Evolutionary conservation across 64 coral and sea anemone genomes (phyloP).

Genomic region (Porites australiensis): DNA sequence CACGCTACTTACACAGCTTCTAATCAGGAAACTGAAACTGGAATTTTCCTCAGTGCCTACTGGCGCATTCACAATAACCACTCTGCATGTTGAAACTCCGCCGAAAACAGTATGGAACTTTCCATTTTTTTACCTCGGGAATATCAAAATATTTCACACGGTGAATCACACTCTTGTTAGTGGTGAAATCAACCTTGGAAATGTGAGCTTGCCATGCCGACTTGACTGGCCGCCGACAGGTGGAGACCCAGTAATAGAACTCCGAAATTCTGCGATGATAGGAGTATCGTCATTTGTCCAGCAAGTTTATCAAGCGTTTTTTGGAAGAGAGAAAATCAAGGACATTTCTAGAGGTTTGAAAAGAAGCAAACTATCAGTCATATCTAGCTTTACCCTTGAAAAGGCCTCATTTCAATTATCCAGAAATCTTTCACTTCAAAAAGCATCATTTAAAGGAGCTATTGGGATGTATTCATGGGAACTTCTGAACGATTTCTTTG

Average conservation of each 20-base stretch:
- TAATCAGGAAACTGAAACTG: background rate
- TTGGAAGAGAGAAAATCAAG: background rate
- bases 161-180: background rate
- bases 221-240: background rate
- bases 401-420: background rate
- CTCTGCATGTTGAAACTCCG: background rate
- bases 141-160: background rate
- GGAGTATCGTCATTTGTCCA: background rate
- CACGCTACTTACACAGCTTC: background rate
- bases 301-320: slow-evolving; percentile 5
- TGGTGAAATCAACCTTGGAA: background rate
- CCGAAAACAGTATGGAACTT: background rate
- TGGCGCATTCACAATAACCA: background rate
- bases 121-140: background rate
- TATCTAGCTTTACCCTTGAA: background rate
- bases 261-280: background rate
- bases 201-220: background rate
- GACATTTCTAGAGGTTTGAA: background rate
- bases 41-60: background rate
- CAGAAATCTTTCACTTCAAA: background rate
- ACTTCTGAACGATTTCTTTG: slow-evolving; percentile 71
- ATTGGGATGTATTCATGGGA: slow-evolving; percentile 70
- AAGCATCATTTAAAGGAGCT: slow-evolving; percentile 25
- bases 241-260: background rate
- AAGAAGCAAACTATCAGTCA: background rate